Evolutionary conservation across 2,888 invertebrate genomes (phyloP), one percentile per base, ranked within the genome.

Genomic region (Drosophila gaucha): DNA sequence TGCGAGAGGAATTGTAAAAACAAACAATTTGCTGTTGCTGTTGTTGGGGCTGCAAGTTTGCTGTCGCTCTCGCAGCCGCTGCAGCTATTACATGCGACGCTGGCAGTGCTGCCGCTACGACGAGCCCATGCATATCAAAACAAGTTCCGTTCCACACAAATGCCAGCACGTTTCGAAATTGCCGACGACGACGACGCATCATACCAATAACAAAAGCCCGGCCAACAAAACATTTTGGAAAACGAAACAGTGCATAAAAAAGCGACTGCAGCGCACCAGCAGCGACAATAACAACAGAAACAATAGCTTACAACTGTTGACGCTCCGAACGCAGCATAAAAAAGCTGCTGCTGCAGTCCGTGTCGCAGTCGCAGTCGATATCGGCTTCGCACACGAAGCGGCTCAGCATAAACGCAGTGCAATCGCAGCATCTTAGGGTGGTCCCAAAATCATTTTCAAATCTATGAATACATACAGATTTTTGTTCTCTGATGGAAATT

Each of bases 101-200:
- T 14, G 26, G 55, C 78, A 41, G 56, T 56, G 78, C 62, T 49
- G 50, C 60, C 36, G 33, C 43, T 22, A 33, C 54, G 39, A 66
- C 71, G 72, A 72, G 67, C 51, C 76, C 79, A 83, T 79, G 80
- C 80, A 82, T 86, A 74, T 86, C 77, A 86, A 80, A 82, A 82
- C 80, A 82, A 82, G 80, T 82, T 82, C 80, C 80, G 86, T 82
- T 86, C 86, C 80, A 82, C 86, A 76, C 80, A 82, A 79, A 86
- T 82, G 80, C 80, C 86, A 82, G 77, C 80, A 86, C 80, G 80
- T 82, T 82, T 82, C 80, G 83, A 82, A 82, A 86, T 74, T 74
- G 67, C 85, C 41, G 41, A 41, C 22, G 24, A 24, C 67, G 56
- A 52, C 70, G 66, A 80, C 86, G 86, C 80, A 80, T 83, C 86